Percentiles rank a stretch among this genome's conserved stretches.
Evolutionary conservation across 2,888 invertebrate genomes (phyloP).

Genomic region (Lithophane ornitopus): DNA sequence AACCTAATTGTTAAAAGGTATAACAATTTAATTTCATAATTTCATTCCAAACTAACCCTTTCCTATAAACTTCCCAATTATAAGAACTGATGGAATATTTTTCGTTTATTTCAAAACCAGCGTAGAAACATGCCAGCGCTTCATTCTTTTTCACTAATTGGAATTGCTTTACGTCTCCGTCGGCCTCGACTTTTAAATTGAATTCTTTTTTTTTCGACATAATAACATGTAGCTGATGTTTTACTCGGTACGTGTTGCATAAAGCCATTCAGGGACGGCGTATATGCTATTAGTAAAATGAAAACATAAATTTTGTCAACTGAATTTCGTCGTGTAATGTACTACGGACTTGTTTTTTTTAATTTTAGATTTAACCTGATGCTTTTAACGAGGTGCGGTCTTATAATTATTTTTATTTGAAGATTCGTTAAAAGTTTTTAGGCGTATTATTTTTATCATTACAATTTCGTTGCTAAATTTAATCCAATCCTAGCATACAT

Average conservation of each 20-base stretch:
- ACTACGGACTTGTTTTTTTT: constrained; percentile 40
- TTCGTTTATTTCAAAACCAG: constrained; percentile 35
- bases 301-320: constrained; percentile 57
- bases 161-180: constrained; percentile 59
- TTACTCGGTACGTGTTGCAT: constrained; percentile 50
- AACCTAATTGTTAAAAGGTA: background rate
- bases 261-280: constrained; percentile 39
- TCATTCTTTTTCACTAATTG: constrained; percentile 66
- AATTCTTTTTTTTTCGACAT: constrained; percentile 59
- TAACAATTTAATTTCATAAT: too few species aligned
- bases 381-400: constrained; percentile 24
- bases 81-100: constrained; percentile 27
- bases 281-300: constrained; percentile 63
- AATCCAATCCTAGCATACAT: background rate
- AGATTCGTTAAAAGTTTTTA: background rate
- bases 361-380: constrained; percentile 31
- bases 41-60: background rate
- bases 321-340: constrained; percentile 43
- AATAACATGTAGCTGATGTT: constrained; percentile 53
- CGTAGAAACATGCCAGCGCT: constrained; percentile 53
- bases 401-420: background rate
- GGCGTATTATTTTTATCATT: background rate
- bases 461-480: background rate
- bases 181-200: constrained; percentile 60
- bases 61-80: background rate